Evolutionary conservation across 2,888 invertebrate genomes (phyloP).

Genomic region (Calephelis perditalis): DNA sequence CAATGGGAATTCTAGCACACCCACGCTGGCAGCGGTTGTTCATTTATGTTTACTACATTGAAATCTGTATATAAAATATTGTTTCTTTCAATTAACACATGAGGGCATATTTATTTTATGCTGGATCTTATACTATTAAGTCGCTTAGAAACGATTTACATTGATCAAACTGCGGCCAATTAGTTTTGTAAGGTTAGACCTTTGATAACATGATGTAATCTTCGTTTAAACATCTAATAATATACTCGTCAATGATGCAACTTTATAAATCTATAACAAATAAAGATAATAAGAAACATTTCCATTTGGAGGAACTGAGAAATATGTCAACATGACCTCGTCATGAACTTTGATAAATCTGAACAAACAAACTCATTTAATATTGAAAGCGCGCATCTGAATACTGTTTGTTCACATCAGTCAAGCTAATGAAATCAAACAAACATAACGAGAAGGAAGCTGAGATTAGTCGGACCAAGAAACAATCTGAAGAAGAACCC

Average conservation of each 20-base stretch:
- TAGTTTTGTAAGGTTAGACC: background rate
- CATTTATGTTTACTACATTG: no score
- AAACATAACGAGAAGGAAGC: conserved; percentile 35
- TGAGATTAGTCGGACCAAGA: conserved; percentile 32
- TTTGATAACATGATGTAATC: background rate
- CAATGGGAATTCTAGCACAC: no score
- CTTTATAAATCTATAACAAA: conserved; percentile 28
- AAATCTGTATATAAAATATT: no score
- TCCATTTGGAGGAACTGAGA: conserved; percentile 48
- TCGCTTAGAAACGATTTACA: background rate
- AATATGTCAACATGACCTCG: conserved; percentile 49
- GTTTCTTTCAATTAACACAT: no score
- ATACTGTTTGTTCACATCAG: conserved; percentile 36
- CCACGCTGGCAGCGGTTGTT: no score
- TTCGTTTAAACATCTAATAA: background rate
- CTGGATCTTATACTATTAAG: no score
- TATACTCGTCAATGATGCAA: conserved; percentile 30
- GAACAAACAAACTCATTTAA: conserved; percentile 51
- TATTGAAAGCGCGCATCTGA: conserved; percentile 41
- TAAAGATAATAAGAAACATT: conserved; percentile 37
- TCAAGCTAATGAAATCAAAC: conserved; percentile 54
- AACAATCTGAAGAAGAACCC: conserved; percentile 27
- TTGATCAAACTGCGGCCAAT: conserved; percentile 3
- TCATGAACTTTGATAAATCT: conserved; percentile 62
- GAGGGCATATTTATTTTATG: no score